These are phyloP conservation scores for Kryptolebias marmoratus DNA, from an alignment of 2,113 vertebrate species.

Conservation along the genomic window DNA sequence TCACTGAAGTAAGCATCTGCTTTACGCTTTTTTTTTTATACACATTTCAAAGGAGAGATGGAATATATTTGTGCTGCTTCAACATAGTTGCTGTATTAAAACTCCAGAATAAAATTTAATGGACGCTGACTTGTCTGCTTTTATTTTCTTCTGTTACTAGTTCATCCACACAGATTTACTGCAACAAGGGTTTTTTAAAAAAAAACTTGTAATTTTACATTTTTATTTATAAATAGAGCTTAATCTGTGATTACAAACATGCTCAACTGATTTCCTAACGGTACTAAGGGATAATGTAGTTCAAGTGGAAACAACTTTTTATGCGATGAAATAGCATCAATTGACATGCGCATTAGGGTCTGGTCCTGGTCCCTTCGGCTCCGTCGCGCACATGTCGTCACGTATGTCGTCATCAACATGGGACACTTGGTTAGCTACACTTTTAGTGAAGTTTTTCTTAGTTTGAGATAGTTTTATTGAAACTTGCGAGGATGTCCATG, in stretches of 20 bases:
- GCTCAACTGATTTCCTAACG: too few relatives aligned
- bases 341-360: too few relatives aligned
- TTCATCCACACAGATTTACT: not conserved
- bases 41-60: conserved; percentile 27
- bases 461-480: too few relatives aligned
- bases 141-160: not conserved
- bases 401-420: conserved; percentile 45
- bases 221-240: too few relatives aligned
- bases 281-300: too few relatives aligned
- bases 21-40: conserved; percentile 38
- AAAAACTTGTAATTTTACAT: too few relatives aligned
- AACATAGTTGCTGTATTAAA: conserved; percentile 17
- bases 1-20: not conserved
- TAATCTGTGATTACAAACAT: too few relatives aligned
- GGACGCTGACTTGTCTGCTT: not conserved
- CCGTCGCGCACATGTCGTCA: too few relatives aligned
- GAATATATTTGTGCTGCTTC: conserved; percentile 30
- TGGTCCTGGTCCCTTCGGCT: too few relatives aligned
- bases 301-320: too few relatives aligned
- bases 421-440: not conserved
- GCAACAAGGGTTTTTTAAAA: not conserved
- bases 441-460: rapidly evolving
- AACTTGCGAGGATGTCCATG: conserved; percentile 82
- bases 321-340: too few relatives aligned
- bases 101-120: conserved; percentile 65